Conservation (phyloP, 2,113 vertebrate species). For the Sporophila hypoxantha region DNA sequence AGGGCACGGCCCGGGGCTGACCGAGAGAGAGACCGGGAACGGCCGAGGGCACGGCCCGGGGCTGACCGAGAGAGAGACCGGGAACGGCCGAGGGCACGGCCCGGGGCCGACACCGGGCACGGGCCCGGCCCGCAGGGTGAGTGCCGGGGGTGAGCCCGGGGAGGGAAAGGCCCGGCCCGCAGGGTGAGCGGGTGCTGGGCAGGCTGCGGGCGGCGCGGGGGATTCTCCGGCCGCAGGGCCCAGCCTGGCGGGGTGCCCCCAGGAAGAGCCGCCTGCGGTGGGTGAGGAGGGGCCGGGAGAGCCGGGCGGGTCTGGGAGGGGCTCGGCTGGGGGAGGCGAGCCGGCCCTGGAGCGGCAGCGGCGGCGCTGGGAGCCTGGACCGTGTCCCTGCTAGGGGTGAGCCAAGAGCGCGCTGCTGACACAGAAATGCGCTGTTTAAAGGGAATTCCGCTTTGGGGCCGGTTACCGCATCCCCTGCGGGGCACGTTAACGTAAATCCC, state of each 20-base stretch:
- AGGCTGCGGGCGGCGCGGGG: too few species aligned
- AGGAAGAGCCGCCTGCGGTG: rapidly evolving
- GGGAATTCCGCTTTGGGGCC: rapidly evolving
- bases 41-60: too few species aligned
- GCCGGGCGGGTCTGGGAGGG: rapidly evolving
- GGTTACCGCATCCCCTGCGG: rapidly evolving
- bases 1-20: too few species aligned
- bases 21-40: too few species aligned
- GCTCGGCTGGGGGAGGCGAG: rapidly evolving
- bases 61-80: neutral
- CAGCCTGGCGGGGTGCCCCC: too few species aligned
- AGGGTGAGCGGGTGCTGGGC: too few species aligned
- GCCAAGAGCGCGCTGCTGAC: rapidly evolving
- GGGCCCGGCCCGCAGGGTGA: too few species aligned
- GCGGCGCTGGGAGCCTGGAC: rapidly evolving
- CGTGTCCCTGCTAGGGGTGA: rapidly evolving
- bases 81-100: too few species aligned
- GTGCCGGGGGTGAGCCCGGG: too few species aligned
- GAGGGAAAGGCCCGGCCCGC: too few species aligned
- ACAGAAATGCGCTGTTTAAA: rapidly evolving
- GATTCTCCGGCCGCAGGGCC: too few species aligned
- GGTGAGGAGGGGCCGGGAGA: rapidly evolving
- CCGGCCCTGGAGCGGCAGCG: rapidly evolving
- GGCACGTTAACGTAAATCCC: neutral
- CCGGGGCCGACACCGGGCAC: too few species aligned